Conservation (phyloP, 35 echinoderm and acorn worm genomes). For the Heliocidaris erythrogramma region DNA sequence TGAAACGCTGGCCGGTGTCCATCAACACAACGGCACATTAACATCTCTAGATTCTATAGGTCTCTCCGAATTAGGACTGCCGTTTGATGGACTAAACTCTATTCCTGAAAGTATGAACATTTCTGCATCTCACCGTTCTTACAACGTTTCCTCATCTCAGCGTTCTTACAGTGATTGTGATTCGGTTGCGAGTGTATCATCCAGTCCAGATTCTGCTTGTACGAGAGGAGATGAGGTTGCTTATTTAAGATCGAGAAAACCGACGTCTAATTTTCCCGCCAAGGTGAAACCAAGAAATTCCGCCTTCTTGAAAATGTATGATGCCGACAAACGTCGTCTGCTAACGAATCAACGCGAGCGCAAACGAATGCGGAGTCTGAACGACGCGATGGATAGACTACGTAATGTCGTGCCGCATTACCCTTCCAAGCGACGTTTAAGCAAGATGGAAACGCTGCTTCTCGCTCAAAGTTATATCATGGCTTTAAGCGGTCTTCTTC, state of each 20-base stretch:
- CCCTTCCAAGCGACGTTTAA: conserved; percentile 63
- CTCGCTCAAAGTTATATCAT: conserved; percentile 81
- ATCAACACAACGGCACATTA: background rate
- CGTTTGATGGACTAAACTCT: background rate
- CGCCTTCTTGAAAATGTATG: background rate
- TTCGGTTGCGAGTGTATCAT: background rate
- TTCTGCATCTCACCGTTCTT: background rate
- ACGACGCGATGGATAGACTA: conserved; percentile 75
- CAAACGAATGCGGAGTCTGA: conserved; percentile 65
- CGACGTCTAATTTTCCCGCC: background rate
- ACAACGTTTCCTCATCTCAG: background rate
- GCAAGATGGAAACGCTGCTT: conserved; percentile 84
- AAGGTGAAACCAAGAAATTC: background rate
- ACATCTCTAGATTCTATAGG: background rate
- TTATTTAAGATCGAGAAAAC: background rate
- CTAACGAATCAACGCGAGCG: conserved; percentile 67
- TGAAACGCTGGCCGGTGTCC: background rate
- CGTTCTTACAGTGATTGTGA: background rate
- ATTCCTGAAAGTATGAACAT: background rate
- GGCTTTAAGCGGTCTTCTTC: conserved; percentile 60
- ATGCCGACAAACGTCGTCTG: conserved; percentile 45
- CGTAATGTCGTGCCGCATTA: conserved; percentile 78
- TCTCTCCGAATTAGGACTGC: background rate
- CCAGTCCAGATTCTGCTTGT: background rate
- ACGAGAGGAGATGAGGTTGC: background rate